Conservation (phyloP, 1,140 invertebrate species). For the Bombus fervidus region DNA sequence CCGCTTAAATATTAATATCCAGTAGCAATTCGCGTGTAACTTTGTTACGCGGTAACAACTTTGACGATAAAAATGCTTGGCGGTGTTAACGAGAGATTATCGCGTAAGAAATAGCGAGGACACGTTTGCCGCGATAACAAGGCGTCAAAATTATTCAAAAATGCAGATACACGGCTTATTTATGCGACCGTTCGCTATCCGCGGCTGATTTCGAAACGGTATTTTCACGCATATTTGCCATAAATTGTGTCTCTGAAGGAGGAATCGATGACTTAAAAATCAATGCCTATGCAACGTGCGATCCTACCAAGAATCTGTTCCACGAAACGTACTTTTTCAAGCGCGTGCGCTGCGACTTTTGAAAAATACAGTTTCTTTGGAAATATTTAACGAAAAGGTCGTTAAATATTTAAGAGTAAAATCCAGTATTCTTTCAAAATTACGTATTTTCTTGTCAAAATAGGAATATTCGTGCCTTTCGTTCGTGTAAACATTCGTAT, state of each 20-base stretch:
- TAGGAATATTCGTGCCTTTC: too few species aligned
- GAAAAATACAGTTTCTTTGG: too few species aligned
- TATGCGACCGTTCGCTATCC: neutral
- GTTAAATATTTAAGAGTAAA: too few species aligned
- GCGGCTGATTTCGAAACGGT: neutral
- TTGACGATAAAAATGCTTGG: neutral
- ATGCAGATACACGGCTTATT: neutral
- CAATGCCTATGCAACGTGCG: neutral
- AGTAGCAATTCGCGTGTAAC: neutral
- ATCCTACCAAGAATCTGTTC: neutral
- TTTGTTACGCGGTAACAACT: neutral
- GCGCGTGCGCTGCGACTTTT: too few species aligned
- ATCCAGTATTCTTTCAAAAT: too few species aligned
- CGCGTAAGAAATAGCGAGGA: neutral
- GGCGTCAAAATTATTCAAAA: neutral
- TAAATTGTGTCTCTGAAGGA: neutral
- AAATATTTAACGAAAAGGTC: too few species aligned
- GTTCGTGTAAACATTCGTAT: too few species aligned
- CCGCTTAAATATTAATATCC: slow-evolving; percentile 12
- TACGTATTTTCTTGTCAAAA: too few species aligned
- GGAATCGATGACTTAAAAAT: neutral
- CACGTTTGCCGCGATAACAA: neutral
- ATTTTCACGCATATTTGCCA: neutral
- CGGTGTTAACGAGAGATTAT: neutral
- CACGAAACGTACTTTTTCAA: neutral